Evolutionary conservation across 2,888 invertebrate species (phyloP).

Genomic region (Drosophila austrosaltans): DNA sequence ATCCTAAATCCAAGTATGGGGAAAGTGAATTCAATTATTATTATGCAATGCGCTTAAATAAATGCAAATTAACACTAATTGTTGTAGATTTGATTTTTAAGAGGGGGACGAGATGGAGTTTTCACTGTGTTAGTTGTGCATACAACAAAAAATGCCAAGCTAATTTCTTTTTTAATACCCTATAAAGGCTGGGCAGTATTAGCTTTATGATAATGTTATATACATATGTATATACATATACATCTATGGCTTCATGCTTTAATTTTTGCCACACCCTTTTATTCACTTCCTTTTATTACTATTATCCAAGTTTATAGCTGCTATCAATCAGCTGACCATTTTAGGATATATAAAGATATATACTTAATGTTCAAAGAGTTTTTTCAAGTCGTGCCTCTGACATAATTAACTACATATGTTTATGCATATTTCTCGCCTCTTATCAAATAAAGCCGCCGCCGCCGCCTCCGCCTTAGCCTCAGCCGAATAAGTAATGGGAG

Average conservation of each 20-base stretch:
- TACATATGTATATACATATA: too few relatives aligned
- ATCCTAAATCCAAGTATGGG: neutral
- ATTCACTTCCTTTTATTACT: too few relatives aligned
- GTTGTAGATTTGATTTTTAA: neutral
- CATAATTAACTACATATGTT: constrained; percentile 35
- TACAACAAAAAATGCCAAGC: neutral
- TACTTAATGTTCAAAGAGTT: too few relatives aligned
- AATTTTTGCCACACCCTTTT: too few relatives aligned
- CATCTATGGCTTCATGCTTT: too few relatives aligned
- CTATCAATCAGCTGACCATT: too few relatives aligned
- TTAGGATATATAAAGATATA: too few relatives aligned
- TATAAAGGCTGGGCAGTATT: neutral
- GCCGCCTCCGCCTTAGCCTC: neutral
- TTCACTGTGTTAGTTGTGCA: neutral
- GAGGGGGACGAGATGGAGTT: neutral
- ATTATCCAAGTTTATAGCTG: too few relatives aligned
- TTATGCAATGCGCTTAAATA: neutral
- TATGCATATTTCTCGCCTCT: constrained; percentile 34
- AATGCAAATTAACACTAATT: constrained; percentile 2
- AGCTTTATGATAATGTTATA: neutral
- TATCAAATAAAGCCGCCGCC: constrained; percentile 33
- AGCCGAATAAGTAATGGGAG: constrained; percentile 22
- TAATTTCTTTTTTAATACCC: neutral
- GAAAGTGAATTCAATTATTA: constrained; percentile 2
- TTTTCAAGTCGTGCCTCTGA: neutral